Evolutionary conservation across 2,797 vertebrate species (phyloP).

Genomic region (Liparis tanakae): DNA sequence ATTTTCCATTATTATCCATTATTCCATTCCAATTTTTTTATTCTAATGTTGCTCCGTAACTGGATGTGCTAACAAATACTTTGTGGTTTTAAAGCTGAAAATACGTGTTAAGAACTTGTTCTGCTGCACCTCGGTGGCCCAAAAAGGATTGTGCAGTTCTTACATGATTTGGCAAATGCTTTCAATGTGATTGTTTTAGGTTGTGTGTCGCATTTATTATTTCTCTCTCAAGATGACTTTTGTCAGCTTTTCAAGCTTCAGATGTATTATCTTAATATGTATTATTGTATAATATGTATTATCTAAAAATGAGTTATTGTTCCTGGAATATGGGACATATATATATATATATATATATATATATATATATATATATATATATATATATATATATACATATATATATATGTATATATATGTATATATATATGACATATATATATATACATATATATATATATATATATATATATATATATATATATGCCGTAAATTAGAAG

Average conservation of each 20-base stretch:
- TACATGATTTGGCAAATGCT: neutral
- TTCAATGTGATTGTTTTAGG: neutral
- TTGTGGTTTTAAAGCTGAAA: neutral
- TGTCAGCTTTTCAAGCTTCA: conserved; percentile 6
- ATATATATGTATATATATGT: conserved; percentile 8
- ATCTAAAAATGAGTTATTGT: conserved; percentile 44
- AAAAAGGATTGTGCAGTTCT: neutral
- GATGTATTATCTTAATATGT: conserved; percentile 36
- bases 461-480: neutral
- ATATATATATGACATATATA: conserved; percentile 12
- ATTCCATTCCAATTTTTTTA: too few relatives aligned
- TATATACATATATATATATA: conserved; percentile 8
- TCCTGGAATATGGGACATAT: conserved; percentile 57
- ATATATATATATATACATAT: neutral
- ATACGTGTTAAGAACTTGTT: neutral
- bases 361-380: conserved; percentile 9
- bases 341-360: too few relatives aligned
- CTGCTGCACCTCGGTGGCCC: neutral
- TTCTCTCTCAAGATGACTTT: conserved; percentile 21
- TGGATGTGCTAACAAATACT: neutral
- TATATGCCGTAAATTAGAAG: conserved; percentile 41
- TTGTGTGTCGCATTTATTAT: conserved; percentile 1
- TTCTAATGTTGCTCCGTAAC: neutral
- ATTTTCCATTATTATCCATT: neutral
- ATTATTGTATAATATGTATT: conserved; percentile 15